Conservation (phyloP, 2,888 invertebrate species). For the Anthoptus insignis region DNA sequence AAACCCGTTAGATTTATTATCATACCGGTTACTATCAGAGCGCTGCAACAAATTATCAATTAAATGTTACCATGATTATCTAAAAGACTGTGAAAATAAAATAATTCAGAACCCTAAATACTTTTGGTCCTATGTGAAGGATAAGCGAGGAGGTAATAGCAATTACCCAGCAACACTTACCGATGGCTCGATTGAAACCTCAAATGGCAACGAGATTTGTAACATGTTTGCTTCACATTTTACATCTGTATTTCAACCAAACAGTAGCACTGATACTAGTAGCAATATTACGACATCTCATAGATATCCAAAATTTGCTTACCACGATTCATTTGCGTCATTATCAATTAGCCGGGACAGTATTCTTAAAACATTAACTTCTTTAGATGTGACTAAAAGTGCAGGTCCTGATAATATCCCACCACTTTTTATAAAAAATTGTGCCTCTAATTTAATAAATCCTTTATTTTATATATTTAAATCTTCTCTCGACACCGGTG, state of each 20-base stretch:
- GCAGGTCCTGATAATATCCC: not conserved
- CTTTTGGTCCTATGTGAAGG: slow-evolving; percentile 29
- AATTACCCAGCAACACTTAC: slow-evolving; percentile 10
- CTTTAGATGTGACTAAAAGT: not conserved
- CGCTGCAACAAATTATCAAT: not conserved
- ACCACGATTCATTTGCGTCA: not conserved
- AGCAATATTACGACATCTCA: not conserved
- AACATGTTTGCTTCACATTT: slow-evolving; percentile 13
- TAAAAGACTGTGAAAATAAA: slow-evolving; percentile 8
- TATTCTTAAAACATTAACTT: not conserved
- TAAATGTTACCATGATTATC: slow-evolving; percentile 21
- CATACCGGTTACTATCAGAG: not conserved
- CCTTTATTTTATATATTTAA: slow-evolving; percentile 35
- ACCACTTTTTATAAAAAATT: not conserved
- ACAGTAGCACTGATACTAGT: not conserved
- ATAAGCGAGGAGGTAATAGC: slow-evolving; percentile 11
- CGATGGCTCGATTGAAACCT: not conserved
- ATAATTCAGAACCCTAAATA: slow-evolving; percentile 23
- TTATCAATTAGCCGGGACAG: not conserved
- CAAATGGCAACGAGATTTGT: not conserved
- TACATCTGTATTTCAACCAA: not conserved
- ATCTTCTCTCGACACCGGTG: slow-evolving; percentile 31
- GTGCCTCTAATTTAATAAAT: not conserved
- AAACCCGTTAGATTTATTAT: slow-evolving; percentile 16
- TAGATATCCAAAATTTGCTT: not conserved